Conservation (phyloP, 2,113 vertebrate species). For the Silurus meridionalis region DNA sequence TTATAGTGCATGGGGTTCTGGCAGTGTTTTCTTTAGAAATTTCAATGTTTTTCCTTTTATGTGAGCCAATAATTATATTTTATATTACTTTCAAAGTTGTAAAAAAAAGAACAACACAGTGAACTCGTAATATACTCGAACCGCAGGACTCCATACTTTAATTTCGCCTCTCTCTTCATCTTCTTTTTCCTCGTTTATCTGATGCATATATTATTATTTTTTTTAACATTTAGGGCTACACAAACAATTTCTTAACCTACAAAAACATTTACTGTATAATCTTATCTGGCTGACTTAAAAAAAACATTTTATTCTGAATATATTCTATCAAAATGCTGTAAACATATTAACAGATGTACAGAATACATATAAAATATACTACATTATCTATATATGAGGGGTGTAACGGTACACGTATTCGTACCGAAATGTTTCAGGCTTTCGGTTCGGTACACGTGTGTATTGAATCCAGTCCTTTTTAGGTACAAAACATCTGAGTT, state of each 20-base stretch:
- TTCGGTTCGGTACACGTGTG: too few species aligned
- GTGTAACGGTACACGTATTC: too few species aligned
- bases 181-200: neutral
- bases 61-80: neutral
- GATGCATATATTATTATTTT: neutral
- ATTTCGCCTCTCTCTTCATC: neutral
- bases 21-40: neutral
- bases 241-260: neutral
- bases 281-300: neutral
- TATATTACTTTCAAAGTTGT: neutral
- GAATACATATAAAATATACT: neutral
- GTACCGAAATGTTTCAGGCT: too few species aligned
- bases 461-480: too few species aligned
- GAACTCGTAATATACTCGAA: neutral
- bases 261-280: neutral
- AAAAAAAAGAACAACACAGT: neutral
- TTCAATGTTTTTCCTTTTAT: slow-evolving; percentile 4
- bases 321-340: neutral
- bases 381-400: too few species aligned
- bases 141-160: neutral
- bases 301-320: neutral
- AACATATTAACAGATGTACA: neutral
- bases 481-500: too few species aligned
- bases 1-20: neutral
- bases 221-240: neutral